A percentile compares a stretch with the other conserved stretches of the same genome.
phyloP scores from a whole-genome alignment of 2,888 invertebrate species.

The Rhyacophila evoluta region DNA sequence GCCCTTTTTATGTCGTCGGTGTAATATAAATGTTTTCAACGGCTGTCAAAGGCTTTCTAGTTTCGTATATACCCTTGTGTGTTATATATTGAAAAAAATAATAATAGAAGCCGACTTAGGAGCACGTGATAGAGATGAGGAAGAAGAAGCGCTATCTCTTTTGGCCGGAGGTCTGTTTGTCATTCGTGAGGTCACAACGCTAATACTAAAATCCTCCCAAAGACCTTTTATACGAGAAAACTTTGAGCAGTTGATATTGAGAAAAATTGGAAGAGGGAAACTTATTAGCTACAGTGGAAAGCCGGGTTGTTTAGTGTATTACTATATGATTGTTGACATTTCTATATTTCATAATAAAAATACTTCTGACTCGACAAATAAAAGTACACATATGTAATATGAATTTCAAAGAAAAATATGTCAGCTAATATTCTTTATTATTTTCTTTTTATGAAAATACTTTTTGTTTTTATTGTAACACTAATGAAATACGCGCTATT shows the following conservation, averaged over 20 bases:
- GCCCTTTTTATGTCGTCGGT: too few species aligned
- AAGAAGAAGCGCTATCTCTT: background rate
- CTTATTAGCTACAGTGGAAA: background rate
- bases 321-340: background rate
- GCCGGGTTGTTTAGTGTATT: background rate
- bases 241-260: conserved; percentile 4
- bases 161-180: background rate
- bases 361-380: background rate
- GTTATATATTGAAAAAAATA: background rate
- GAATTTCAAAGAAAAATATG: too few species aligned
- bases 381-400: too few species aligned
- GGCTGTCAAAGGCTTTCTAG: background rate
- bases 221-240: conserved; percentile 17
- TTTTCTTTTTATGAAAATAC: too few species aligned
- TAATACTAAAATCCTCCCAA: conserved; percentile 6
- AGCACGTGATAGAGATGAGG: background rate
- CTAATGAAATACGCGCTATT: too few species aligned
- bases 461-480: too few species aligned
- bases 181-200: background rate
- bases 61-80: background rate
- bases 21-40: background rate
- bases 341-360: background rate
- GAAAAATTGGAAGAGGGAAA: background rate
- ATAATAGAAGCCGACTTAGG: background rate
- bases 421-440: too few species aligned